phyloP scores from a whole-genome alignment of 1,140 invertebrate species.

The Tetranychus cinnabarinus region DNA sequence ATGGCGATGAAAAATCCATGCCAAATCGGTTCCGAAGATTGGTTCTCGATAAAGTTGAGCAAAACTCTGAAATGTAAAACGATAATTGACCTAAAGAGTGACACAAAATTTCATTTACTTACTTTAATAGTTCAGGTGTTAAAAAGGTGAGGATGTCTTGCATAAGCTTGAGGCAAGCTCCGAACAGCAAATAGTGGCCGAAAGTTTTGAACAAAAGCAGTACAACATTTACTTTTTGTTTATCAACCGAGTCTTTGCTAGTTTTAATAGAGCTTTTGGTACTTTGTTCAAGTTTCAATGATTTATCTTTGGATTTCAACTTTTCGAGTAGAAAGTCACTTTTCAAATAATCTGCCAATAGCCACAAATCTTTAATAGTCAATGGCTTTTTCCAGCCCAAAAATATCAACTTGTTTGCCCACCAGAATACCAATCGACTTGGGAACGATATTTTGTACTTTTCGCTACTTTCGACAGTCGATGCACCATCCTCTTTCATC shows the following conservation, averaged over 20 bases:
- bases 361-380: conserved; percentile 62
- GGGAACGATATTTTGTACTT: conserved; percentile 62
- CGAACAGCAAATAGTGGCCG: conserved; percentile 22
- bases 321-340: not conserved
- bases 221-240: conserved; percentile 14
- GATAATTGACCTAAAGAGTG: too few species aligned
- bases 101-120: not conserved
- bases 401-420: conserved; percentile 65
- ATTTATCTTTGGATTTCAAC: conserved; percentile 19
- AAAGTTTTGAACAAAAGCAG: conserved; percentile 34
- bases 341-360: conserved; percentile 34
- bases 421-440: conserved; percentile 64
- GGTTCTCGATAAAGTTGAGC: conserved; percentile 33
- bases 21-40: conserved; percentile 39
- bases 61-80: conserved; percentile 6
- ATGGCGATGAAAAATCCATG: conserved; percentile 58
- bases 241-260: not conserved
- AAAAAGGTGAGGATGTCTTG: not conserved
- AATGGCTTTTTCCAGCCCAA: conserved; percentile 59
- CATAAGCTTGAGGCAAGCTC: not conserved
- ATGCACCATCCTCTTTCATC: not conserved
- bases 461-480: conserved; percentile 24
- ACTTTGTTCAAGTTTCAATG: too few species aligned
- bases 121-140: not conserved
- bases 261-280: too few species aligned